Percentiles rank a stretch among this genome's conserved stretches.
phyloP scores from a whole-genome alignment of 2,888 invertebrate genomes.

The Eurytoma adleriae region DNA sequence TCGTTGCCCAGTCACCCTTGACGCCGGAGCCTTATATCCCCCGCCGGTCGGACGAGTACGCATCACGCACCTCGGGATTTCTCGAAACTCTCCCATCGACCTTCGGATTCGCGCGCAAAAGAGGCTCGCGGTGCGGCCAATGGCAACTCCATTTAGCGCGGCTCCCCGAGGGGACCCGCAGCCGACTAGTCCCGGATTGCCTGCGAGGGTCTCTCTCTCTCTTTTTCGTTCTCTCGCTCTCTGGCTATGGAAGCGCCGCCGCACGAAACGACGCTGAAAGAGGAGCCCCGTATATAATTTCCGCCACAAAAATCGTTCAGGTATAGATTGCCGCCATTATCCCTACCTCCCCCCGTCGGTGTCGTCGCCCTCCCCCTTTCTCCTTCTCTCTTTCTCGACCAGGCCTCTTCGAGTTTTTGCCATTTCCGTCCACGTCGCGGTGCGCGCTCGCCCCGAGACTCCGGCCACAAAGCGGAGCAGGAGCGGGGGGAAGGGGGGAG shows the following conservation, averaged over 20 bases:
- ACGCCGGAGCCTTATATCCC: too few species aligned
- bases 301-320: slow-evolving; percentile 74
- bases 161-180: too few species aligned
- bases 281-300: slow-evolving; percentile 67
- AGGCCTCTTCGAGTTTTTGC: slow-evolving; percentile 37
- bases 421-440: slow-evolving; percentile 47
- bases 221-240: not conserved
- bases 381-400: slow-evolving; percentile 41
- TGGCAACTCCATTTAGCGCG: too few species aligned
- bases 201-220: not conserved
- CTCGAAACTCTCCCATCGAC: too few species aligned
- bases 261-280: not conserved
- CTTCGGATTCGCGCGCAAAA: too few species aligned
- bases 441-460: not conserved
- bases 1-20: too few species aligned
- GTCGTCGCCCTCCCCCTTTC: slow-evolving; percentile 39
- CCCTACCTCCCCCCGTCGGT: slow-evolving; percentile 58
- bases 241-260: not conserved
- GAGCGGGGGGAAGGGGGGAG: not conserved
- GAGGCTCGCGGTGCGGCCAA: too few species aligned
- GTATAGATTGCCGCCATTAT: slow-evolving; percentile 75
- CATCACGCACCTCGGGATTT: too few species aligned
- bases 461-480: slow-evolving; percentile 18
- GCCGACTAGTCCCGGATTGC: too few species aligned
- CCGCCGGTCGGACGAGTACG: too few species aligned